Evolutionary conservation across 2,113 vertebrate species (phyloP).

Genomic region (Oncorhynchus kisutch): DNA sequence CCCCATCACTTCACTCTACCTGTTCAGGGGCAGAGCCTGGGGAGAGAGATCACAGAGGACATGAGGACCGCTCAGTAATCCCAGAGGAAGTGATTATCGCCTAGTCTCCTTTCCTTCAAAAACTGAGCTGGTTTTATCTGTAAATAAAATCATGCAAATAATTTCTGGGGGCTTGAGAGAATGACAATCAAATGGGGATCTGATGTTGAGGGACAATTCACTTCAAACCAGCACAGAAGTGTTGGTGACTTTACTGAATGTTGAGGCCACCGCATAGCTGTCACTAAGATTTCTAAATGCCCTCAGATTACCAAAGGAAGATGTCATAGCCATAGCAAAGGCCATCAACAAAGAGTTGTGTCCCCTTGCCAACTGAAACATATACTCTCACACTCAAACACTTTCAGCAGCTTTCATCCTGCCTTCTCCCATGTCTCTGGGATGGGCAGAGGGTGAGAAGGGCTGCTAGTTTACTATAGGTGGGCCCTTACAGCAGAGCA

Average conservation of each 20-base stretch:
- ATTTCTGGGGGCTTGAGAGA: too few relatives aligned
- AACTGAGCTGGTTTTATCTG: not conserved
- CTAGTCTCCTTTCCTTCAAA: not conserved
- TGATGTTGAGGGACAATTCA: too few relatives aligned
- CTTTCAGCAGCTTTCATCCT: slow-evolving; percentile 51
- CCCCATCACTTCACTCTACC: slow-evolving; percentile 84
- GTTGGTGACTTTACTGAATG: not conserved
- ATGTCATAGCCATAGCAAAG: slow-evolving; percentile 53
- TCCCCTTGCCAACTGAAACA: slow-evolving; percentile 51
- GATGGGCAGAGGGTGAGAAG: not conserved
- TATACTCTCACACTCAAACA: slow-evolving; percentile 45
- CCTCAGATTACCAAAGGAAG: slow-evolving; percentile 75
- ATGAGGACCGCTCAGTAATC: not conserved
- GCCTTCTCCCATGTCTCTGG: slow-evolving; percentile 20
- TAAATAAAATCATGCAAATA: too few relatives aligned
- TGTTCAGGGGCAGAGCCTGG: slow-evolving; percentile 85
- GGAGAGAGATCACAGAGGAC: not conserved
- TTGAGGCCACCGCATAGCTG: not conserved
- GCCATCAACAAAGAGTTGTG: slow-evolving; percentile 25
- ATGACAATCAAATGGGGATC: too few relatives aligned
- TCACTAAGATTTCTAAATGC: slow-evolving; percentile 7
- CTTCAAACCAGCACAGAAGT: too few relatives aligned
- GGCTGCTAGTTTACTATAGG: slow-evolving; percentile 28
- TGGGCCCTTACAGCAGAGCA: slow-evolving; percentile 55
- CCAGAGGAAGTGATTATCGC: not conserved